These are phyloP conservation scores for Andrena trimmerana DNA, from an alignment of 2,888 invertebrate genomes.

Conservation along the genomic window DNA sequence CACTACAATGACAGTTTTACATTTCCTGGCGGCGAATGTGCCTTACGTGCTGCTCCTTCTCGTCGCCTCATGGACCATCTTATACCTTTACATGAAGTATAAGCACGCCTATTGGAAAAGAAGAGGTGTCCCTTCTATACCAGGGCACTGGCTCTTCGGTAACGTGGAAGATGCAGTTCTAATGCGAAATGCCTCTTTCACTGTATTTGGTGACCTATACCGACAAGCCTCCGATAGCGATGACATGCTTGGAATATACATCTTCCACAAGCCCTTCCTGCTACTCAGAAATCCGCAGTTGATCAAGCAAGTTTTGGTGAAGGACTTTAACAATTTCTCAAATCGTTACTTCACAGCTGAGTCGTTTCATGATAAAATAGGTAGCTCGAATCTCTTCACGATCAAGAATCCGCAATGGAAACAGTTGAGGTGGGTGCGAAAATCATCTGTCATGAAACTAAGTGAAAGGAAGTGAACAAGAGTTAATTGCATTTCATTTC, in stretches of 20 bases:
- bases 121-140: conserved; percentile 67
- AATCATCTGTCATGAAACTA: neutral
- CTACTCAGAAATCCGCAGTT: conserved; percentile 84
- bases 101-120: conserved; percentile 74
- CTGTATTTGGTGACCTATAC: conserved; percentile 68
- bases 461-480: neutral
- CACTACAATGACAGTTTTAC: neutral
- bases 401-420: conserved; percentile 86
- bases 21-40: neutral
- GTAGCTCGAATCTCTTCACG: conserved; percentile 82
- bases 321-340: conserved; percentile 85
- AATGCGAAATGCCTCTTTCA: conserved; percentile 52
- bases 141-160: conserved; percentile 72
- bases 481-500: neutral
- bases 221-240: conserved; percentile 62
- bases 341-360: conserved; percentile 83
- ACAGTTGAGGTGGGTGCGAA: conserved; percentile 78
- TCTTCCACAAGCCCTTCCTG: conserved; percentile 85
- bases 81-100: conserved; percentile 69
- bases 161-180: conserved; percentile 69
- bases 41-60: neutral
- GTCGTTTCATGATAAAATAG: conserved; percentile 78
- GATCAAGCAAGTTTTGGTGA: conserved; percentile 85
- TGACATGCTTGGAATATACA: conserved; percentile 84
- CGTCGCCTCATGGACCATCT: neutral